Conservation (phyloP, 1,140 invertebrate genomes). For the Phortica variegata region DNA sequence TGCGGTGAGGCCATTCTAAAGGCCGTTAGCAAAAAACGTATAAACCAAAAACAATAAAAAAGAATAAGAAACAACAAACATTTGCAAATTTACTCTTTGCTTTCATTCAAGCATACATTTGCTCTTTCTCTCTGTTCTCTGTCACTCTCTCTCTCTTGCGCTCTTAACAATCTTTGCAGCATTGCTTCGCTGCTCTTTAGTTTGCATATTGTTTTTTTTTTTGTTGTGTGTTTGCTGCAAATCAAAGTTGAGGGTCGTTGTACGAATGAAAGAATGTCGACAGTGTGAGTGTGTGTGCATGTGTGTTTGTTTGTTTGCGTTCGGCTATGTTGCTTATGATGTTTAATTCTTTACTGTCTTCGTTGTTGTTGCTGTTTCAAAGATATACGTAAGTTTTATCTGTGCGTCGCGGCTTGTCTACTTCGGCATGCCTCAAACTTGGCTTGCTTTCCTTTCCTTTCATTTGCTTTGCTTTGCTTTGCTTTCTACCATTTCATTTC, state of each 20-base stretch:
- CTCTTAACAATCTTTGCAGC: slow-evolving; percentile 5
- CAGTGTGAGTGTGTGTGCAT: slow-evolving; percentile 10
- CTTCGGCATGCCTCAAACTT: neutral
- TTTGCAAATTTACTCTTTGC: too few species aligned
- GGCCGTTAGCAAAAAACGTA: too few species aligned
- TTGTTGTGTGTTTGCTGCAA: slow-evolving; percentile 31
- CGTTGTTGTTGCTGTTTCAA: slow-evolving; percentile 3
- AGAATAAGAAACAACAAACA: too few species aligned
- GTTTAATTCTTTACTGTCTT: neutral
- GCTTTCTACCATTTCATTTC: too few species aligned
- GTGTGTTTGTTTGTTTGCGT: slow-evolving; percentile 6
- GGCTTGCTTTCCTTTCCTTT: neutral
- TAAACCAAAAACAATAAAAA: too few species aligned
- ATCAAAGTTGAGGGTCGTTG: slow-evolving; percentile 58
- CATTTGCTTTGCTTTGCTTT: too few species aligned
- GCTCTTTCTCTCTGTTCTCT: slow-evolving; percentile 2
- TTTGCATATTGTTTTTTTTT: slow-evolving; percentile 4
- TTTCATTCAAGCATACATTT: too few species aligned
- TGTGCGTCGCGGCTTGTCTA: neutral
- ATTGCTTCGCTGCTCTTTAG: neutral
- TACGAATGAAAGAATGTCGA: slow-evolving; percentile 56
- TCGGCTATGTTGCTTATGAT: slow-evolving; percentile 5
- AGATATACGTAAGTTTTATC: too few species aligned
- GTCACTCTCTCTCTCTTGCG: slow-evolving; percentile 1
- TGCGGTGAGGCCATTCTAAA: too few species aligned